Conservation (phyloP, 2,888 invertebrate genomes). For the Andrena haemorrhoa region DNA sequence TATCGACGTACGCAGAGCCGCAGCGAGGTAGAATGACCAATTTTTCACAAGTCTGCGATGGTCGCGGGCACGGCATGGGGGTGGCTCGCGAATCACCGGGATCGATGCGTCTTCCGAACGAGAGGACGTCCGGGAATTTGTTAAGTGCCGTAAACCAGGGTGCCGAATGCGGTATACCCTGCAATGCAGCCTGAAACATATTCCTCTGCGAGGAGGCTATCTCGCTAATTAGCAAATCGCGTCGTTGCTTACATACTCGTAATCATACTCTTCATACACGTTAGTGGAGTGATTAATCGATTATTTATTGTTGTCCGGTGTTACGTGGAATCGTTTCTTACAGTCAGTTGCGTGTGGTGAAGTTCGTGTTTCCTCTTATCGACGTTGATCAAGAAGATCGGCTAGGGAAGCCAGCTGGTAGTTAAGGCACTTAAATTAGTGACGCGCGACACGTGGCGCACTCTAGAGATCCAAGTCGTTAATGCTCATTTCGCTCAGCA, state of each 20-base stretch:
- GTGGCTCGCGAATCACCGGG: constrained; percentile 19
- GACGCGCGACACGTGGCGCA: constrained; percentile 26
- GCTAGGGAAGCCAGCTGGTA: neutral
- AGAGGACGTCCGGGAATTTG: neutral
- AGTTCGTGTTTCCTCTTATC: neutral
- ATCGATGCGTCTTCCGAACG: constrained; percentile 24
- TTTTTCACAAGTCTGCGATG: constrained; percentile 29
- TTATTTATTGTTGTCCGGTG: neutral
- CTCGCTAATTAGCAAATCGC: too few species aligned
- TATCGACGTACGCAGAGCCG: constrained; percentile 29
- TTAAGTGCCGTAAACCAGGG: neutral
- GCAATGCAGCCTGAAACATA: too few species aligned
- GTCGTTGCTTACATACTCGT: too few species aligned
- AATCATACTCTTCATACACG: too few species aligned
- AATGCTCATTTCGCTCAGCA: neutral
- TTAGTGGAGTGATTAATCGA: too few species aligned
- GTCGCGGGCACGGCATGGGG: constrained; percentile 21
- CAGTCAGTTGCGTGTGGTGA: too few species aligned
- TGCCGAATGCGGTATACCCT: neutral
- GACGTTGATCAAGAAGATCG: neutral
- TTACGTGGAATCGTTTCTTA: neutral
- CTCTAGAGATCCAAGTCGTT: constrained; percentile 18
- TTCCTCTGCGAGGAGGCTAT: too few species aligned
- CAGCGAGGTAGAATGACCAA: constrained; percentile 26
- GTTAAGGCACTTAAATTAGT: neutral